Evolutionary conservation across 1,140 invertebrate genomes (phyloP).

Genomic region (Tribolium castaneum): DNA sequence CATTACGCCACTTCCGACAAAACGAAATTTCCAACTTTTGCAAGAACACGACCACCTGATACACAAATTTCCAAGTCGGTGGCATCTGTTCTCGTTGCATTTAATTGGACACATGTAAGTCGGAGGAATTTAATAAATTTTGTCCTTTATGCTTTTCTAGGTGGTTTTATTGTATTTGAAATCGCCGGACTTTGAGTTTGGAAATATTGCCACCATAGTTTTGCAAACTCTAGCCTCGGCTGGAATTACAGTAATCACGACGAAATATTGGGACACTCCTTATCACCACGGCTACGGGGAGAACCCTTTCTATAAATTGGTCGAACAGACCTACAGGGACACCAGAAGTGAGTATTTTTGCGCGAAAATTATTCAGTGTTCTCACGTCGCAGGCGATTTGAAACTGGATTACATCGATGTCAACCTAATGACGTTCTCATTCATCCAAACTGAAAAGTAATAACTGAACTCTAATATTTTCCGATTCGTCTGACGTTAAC

Average conservation of each 20-base stretch:
- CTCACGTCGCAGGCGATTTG: slow-evolving; percentile 7
- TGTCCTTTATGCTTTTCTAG: slow-evolving; percentile 62
- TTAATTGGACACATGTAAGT: slow-evolving; percentile 86
- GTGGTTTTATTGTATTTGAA: slow-evolving; percentile 81
- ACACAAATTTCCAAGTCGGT: slow-evolving; percentile 93
- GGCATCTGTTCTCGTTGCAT: slow-evolving; percentile 79
- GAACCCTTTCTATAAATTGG: slow-evolving; percentile 85
- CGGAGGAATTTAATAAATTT: background rate
- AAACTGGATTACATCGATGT: slow-evolving; percentile 19
- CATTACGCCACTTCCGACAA: slow-evolving; percentile 89
- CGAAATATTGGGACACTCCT: slow-evolving; percentile 78
- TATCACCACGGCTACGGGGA: slow-evolving; percentile 80
- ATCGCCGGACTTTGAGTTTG: slow-evolving; percentile 74
- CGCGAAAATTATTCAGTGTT: background rate
- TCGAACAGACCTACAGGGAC: slow-evolving; percentile 80
- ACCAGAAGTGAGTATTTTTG: slow-evolving; percentile 78
- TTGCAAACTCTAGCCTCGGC: slow-evolving; percentile 72
- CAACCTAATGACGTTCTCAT: slow-evolving; percentile 32
- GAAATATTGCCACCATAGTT: slow-evolving; percentile 79
- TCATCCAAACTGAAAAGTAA: slow-evolving; percentile 32
- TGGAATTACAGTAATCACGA: slow-evolving; percentile 76
- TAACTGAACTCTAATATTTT: slow-evolving; percentile 27
- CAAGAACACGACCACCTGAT: slow-evolving; percentile 90
- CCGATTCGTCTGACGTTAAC: background rate
- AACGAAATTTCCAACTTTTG: slow-evolving; percentile 89